A percentile compares a stretch with the other conserved stretches of the same genome.
Evolutionary conservation across 2,797 vertebrate genomes (phyloP).

Genomic region (Coracias cyanogaster): DNA sequence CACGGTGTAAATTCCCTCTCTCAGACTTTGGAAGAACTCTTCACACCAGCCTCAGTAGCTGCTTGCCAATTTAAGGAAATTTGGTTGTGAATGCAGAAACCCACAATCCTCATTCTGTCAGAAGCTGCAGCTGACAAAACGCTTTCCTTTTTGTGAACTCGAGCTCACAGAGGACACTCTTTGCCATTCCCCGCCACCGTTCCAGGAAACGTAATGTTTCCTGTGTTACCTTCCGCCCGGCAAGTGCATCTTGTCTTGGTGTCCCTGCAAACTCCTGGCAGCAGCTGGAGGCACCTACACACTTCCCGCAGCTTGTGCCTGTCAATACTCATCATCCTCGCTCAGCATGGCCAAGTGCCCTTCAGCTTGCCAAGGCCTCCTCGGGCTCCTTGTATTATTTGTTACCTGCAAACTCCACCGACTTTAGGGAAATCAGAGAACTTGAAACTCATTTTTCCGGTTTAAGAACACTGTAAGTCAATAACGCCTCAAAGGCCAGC

Average conservation of each 20-base stretch:
- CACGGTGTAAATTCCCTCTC: constrained; percentile 11
- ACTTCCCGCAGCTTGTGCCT: constrained; percentile 31
- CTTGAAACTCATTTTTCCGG: not conserved
- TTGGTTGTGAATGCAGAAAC: constrained; percentile 32
- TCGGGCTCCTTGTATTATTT: not conserved
- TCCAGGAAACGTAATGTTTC: not conserved
- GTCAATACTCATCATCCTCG: not conserved
- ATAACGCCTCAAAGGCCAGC: not conserved
- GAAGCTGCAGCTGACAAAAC: constrained; percentile 18
- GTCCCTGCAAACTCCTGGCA: constrained; percentile 3
- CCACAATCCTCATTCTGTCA: constrained; percentile 23
- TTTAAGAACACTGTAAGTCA: not conserved
- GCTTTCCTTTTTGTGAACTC: not conserved
- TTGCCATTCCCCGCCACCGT: not conserved
- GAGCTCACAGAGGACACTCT: not conserved
- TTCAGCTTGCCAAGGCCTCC: not conserved
- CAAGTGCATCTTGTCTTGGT: not conserved
- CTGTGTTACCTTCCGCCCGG: not conserved
- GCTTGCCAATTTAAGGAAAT: constrained; percentile 22
- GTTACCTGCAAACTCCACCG: not conserved
- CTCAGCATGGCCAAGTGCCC: not conserved
- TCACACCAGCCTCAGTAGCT: not conserved
- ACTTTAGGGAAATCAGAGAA: not conserved
- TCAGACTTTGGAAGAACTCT: not conserved
- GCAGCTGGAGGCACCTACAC: not conserved